Evolutionary conservation across 2,888 invertebrate genomes (phyloP), one percentile per base, ranked within the genome.

Genomic region (Nemotelus nigrinus): DNA sequence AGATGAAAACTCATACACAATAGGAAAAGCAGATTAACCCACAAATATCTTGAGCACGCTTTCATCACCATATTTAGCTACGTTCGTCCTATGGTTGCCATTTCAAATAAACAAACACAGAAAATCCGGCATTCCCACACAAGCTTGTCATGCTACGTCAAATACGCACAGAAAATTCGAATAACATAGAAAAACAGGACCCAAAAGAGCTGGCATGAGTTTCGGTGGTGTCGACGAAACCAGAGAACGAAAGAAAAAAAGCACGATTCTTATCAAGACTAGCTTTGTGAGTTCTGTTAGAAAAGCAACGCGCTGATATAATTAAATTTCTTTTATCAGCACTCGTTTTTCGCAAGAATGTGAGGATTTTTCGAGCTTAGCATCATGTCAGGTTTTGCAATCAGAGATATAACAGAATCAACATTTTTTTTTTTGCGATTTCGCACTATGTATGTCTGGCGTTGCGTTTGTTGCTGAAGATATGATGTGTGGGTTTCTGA

Each of bases 261-360:
- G 25, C 25, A 57, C 57, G 57, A 57, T 57, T 25, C 57, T 57
- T 57, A 57, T 25, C 25, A 25, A 25, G 25, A 25, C 57, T 57
- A 25, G 25, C 57, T 57, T 57, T 57, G 47, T 3, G 47, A 6
- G 8, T 48, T 53, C 68, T 43, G 25, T 39, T 6, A 63, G 43
- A 43, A 39, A 68, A 7, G 47, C 44, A 47, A 41, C 3, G 39
- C 68, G 53, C 39, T 50, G 7, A 68, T 50, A 68, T 68, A 68
- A 68, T 68, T 68, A 68, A 68, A 68, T 68, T 68, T 68, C 68
- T 68, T 68, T 68, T 50, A 68, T 50, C 68, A 68, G 68, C 39
- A 68, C 68, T 39, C 53, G 39, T 10, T 53, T 53, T 68, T 6
- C 10, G 68, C 39, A 53, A 53, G 68, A 53, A 44, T 68, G n/a